These are phyloP conservation scores for Mongoloraphidia duomilia DNA, from an alignment of 2,888 invertebrate genomes.

Conservation along the genomic window DNA sequence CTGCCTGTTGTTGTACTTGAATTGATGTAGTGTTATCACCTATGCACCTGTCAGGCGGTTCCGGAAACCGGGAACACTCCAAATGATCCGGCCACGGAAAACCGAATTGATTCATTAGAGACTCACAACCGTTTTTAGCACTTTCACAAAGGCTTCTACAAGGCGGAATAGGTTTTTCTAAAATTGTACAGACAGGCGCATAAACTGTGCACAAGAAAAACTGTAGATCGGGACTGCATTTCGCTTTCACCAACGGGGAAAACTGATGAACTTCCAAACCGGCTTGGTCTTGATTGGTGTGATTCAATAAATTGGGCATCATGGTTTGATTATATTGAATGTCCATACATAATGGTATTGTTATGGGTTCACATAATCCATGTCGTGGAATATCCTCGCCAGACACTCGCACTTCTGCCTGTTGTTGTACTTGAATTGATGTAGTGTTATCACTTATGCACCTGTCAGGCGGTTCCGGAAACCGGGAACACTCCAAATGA, in stretches of 20 bases:
- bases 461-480: constrained; percentile 58
- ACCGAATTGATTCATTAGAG: constrained; percentile 71
- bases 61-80: constrained; percentile 77
- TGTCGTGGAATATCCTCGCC: constrained; percentile 45
- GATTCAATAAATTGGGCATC: constrained; percentile 88
- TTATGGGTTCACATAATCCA: constrained; percentile 86
- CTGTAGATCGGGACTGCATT: constrained; percentile 86
- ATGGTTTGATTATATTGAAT: constrained; percentile 91
- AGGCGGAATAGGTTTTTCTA: constrained; percentile 79
- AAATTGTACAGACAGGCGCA: constrained; percentile 89
- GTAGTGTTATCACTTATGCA: constrained; percentile 70
- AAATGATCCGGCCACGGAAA: constrained; percentile 82
- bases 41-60: constrained; percentile 58
- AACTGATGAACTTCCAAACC: constrained; percentile 86
- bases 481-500: constrained; percentile 71
- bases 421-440: too few relatives aligned
- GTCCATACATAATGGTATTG: constrained; percentile 81
- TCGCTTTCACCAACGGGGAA: constrained; percentile 84
- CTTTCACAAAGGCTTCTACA: constrained; percentile 82
- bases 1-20: too few relatives aligned
- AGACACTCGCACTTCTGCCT: constrained; percentile 3
- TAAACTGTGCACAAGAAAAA: constrained; percentile 93
- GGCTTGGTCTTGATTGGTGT: constrained; percentile 88
- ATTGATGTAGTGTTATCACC: constrained; percentile 59
- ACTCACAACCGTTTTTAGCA: constrained; percentile 72